Conservation (phyloP, 1,140 invertebrate species). For the Stegodyphus mimosarum region DNA sequence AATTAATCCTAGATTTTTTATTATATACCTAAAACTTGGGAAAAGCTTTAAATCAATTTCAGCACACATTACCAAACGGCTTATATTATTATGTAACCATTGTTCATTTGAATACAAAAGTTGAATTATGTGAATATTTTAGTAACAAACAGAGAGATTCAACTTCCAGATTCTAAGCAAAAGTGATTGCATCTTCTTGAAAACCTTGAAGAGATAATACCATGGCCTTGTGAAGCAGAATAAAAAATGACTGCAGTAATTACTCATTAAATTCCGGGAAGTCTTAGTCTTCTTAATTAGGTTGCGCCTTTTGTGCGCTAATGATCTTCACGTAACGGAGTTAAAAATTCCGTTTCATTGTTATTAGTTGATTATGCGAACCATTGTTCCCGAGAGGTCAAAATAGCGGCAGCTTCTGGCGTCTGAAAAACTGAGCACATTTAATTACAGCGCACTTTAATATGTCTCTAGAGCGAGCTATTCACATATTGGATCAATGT, state of each 20-base stretch:
- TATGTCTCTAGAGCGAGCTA: too few relatives aligned
- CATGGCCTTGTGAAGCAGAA: too few relatives aligned
- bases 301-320: constrained; percentile 5
- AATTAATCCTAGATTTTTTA: too few relatives aligned
- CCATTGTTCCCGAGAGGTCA: constrained; percentile 5
- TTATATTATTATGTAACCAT: too few relatives aligned
- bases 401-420: constrained; percentile 1
- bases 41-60: too few relatives aligned
- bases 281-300: constrained; percentile 22
- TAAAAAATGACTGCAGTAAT: constrained; percentile 14
- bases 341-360: not conserved
- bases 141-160: too few relatives aligned
- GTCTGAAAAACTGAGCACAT: not conserved
- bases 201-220: constrained; percentile 2
- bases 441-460: not conserved
- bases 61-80: too few relatives aligned
- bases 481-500: too few relatives aligned
- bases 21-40: too few relatives aligned
- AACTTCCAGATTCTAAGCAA: constrained; percentile 5
- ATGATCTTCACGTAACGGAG: not conserved
- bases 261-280: constrained; percentile 16
- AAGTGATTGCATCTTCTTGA: not conserved
- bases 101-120: too few relatives aligned
- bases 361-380: not conserved
- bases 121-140: too few relatives aligned